A percentile compares a stretch with the other conserved stretches of the same genome.
Conservation (phyloP, 23 tunicate species). For the Halocynthia aurantium region DNA sequence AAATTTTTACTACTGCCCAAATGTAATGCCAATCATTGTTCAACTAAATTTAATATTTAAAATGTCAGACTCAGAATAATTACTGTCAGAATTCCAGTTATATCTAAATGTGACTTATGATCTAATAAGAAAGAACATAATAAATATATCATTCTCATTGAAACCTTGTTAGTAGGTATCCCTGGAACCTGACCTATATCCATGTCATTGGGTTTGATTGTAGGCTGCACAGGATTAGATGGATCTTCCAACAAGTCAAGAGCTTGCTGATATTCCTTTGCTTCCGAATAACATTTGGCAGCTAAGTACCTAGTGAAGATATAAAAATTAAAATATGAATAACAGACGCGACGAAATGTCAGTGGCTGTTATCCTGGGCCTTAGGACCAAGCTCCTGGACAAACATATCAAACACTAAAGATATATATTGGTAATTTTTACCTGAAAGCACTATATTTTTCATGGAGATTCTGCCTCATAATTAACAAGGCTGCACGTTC, state of each 20-base stretch:
- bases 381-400: no score
- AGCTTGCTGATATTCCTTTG: constrained; percentile 72
- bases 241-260: constrained; percentile 58
- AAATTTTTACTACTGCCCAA: no score
- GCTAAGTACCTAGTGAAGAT: constrained; percentile 45
- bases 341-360: no score
- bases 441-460: constrained; percentile 57
- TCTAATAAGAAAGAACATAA: no score
- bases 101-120: no score
- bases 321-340: no score
- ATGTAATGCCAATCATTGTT: no score
- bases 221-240: neutral
- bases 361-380: no score
- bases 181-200: constrained; percentile 44
- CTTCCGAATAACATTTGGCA: constrained; percentile 70
- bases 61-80: no score
- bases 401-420: neutral
- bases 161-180: constrained; percentile 70
- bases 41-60: no score
- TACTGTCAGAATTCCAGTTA: no score
- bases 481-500: constrained; percentile 82
- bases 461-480: constrained; percentile 40
- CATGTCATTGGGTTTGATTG: constrained; percentile 16
- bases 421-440: neutral
- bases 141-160: no score